Evolutionary conservation across 2,888 invertebrate genomes (phyloP), one percentile per base, ranked within the genome.

Genomic region (Torymus texanus): DNA sequence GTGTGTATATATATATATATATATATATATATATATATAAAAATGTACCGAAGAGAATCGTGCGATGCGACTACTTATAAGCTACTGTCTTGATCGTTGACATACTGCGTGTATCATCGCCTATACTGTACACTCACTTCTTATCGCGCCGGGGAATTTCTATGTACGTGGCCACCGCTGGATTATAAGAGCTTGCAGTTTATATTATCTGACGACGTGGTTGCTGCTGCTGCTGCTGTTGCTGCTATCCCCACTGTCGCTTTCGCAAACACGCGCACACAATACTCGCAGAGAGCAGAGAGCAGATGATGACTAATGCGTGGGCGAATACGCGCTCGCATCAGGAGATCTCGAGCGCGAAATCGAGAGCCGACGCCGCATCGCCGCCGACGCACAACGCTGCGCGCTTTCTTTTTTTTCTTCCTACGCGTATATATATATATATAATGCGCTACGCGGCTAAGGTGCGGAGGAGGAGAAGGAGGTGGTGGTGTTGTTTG

Each of bases 261-360:
- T 56, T 63, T 73, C 24, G 58, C 65, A 58, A 65, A 74, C 66
- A 74, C 2, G 55, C n/a, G 29, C 41, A 18, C 10, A 29, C 4
- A n/a, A 4, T n/a, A 5, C 41, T n/a, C n/a, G 29, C 14, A 24
- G 1, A 24, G 56, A 4, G 18, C 18, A n/a, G 55, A 65, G 53
- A 21, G 13, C 56, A 11, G 16, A 16, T 59, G 58, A 59, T 74
- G 65, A 74, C 66, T 74, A 66, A 74, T 74, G 73, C 73, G 73
- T 73, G 65, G 73, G 73, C 50, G 73, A 41, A 41, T 5, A 5
- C 29, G 4, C 41, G 41, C 41, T 5, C 41, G 41, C 29, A 41
- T 5, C 8, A 41, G 41, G 41, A 21, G 56, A 73, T 73, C 73
- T 63, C 65, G 55, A 56, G 56, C 63, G 55, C 72, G n/a, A 63